These are phyloP conservation scores for Caenorhabditis sulstoni DNA, from an alignment of 2,888 invertebrate species.

Conservation along the genomic window DNA sequence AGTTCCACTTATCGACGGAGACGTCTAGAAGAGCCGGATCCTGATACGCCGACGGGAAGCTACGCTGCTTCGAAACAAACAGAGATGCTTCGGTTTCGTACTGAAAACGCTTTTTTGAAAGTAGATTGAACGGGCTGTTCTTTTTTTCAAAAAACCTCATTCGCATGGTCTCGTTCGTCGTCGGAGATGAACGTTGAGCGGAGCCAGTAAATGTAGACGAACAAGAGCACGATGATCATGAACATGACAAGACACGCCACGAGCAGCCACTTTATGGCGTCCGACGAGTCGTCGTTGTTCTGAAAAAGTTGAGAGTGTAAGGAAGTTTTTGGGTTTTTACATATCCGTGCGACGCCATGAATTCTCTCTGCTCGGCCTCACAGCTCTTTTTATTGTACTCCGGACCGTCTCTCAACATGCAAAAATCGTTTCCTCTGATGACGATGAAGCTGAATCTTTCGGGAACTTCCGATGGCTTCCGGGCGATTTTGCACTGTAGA, in stretches of 20 bases:
- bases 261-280: slow-evolving; percentile 49
- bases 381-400: slow-evolving; percentile 7
- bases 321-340: too few relatives aligned
- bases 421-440: slow-evolving; percentile 42
- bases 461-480: neutral
- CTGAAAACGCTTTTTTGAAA: slow-evolving; percentile 6
- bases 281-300: neutral
- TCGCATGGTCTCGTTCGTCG: slow-evolving; percentile 28
- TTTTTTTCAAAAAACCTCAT: slow-evolving; percentile 18
- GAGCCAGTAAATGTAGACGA: slow-evolving; percentile 60
- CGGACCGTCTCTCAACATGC: slow-evolving; percentile 44
- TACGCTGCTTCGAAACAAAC: slow-evolving; percentile 39
- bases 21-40: slow-evolving; percentile 58
- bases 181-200: slow-evolving; percentile 46
- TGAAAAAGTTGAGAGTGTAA: too few relatives aligned
- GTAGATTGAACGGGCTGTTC: neutral
- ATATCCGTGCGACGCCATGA: neutral
- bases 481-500: slow-evolving; percentile 4
- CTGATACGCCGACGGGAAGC: slow-evolving; percentile 55
- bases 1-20: slow-evolving; percentile 61
- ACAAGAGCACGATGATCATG: slow-evolving; percentile 47
- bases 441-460: too few relatives aligned
- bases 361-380: slow-evolving; percentile 15
- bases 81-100: slow-evolving; percentile 51
- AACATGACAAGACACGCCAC: slow-evolving; percentile 40